phyloP scores from a whole-genome alignment of 2,113 vertebrate species.

The Nicator chloris region DNA sequence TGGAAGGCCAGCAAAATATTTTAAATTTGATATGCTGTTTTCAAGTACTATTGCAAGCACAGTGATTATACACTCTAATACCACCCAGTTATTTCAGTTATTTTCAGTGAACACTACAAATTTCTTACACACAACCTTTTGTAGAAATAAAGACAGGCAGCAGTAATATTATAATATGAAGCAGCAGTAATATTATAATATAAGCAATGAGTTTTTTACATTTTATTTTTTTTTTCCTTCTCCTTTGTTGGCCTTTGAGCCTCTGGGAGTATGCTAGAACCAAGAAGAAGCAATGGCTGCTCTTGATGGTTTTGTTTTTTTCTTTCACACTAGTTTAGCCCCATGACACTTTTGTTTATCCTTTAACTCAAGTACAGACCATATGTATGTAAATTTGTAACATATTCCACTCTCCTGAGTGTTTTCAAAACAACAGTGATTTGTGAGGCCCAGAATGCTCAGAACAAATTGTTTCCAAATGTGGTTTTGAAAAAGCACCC shows the following conservation, averaged over 20 bases:
- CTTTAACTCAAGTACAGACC: neutral
- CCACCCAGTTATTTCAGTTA: neutral
- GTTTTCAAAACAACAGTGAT: neutral
- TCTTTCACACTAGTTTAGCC: neutral
- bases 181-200: constrained; percentile 5
- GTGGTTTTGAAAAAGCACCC: constrained; percentile 37
- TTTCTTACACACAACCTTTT: neutral
- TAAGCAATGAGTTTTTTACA: constrained; percentile 39
- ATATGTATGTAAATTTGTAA: neutral
- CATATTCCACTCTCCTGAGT: neutral
- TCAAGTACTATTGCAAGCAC: constrained; percentile 36
- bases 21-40: constrained; percentile 61
- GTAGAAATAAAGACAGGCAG: neutral
- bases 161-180: constrained; percentile 11
- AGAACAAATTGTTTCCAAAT: neutral
- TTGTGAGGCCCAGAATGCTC: neutral
- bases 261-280: neutral
- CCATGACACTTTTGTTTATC: neutral
- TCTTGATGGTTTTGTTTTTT: neutral
- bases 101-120: constrained; percentile 13
- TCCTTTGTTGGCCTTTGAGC: neutral
- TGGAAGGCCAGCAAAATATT: constrained; percentile 45
- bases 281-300: neutral
- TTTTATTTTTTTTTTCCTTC: constrained; percentile 24
- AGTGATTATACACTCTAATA: constrained; percentile 3